Conservation (phyloP, 2,888 invertebrate species). For the Cerceris rybyensis region DNA sequence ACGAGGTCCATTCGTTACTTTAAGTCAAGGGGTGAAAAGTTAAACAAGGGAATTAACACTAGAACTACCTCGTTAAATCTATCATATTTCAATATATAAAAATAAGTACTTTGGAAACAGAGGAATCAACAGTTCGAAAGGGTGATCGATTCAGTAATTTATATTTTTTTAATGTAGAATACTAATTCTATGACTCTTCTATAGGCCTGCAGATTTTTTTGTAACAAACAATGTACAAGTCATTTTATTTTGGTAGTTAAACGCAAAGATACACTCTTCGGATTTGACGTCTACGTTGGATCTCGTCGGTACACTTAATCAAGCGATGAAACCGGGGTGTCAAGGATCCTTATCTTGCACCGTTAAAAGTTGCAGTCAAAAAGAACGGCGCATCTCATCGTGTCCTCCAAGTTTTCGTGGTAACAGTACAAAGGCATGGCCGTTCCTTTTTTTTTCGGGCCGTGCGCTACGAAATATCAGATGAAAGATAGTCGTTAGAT, state of each 20-base stretch:
- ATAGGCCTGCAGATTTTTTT: no score
- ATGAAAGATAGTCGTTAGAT: slow-evolving; percentile 69
- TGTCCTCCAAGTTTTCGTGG: slow-evolving; percentile 17
- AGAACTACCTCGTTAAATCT: no score
- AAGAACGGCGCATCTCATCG: not conserved
- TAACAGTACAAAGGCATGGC: slow-evolving; percentile 15
- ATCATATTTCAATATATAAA: no score
- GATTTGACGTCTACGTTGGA: slow-evolving; percentile 8
- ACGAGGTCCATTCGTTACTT: no score
- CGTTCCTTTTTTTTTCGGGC: slow-evolving; percentile 50
- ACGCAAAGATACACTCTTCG: slow-evolving; percentile 2
- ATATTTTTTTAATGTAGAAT: no score
- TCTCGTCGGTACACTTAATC: slow-evolving; percentile 34
- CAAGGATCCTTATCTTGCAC: slow-evolving; percentile 49
- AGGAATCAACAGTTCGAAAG: no score
- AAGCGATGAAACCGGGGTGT: slow-evolving; percentile 38
- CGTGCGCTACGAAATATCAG: slow-evolving; percentile 56
- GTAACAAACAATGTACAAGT: no score
- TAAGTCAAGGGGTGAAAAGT: no score
- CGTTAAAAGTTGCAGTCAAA: slow-evolving; percentile 35
- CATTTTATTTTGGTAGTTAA: slow-evolving; percentile 33
- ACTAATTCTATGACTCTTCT: no score
- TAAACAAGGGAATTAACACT: no score
- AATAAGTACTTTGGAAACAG: no score
- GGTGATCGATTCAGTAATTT: no score